Evolutionary conservation across 30 jellyfish, hydroid and myxozoan genomes (phyloP), one percentile per base, ranked within the genome.

Genomic region (Aurelia aurita): DNA sequence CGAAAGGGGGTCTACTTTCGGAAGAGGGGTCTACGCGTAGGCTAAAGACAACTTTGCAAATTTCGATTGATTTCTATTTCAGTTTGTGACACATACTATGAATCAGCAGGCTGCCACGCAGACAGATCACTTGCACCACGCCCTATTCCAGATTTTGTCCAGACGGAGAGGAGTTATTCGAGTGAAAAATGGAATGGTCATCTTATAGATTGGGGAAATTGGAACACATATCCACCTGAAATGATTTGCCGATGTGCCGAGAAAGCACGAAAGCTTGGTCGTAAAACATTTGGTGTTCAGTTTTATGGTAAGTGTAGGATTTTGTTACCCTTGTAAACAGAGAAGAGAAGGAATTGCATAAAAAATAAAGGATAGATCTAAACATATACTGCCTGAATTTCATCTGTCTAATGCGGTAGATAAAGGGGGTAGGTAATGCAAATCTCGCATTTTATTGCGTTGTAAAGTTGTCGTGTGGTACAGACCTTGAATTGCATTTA

Each of bases 161-260:
- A 69, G 60, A 88, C 72, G 22, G 96, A 88, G 53, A 53, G 96
- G 46, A 87, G 74, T 70, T 69, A 69, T 35, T n/a, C 89, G 0
- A 21, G 27, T 13, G 20, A 47, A 2, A 79, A 70, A 62, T 88
- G 93, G 93, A 77, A 78, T 53, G 92, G 88, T 12, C 27, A 57
- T 4, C 58, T 66, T 26, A 80, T 88, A 51, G 88, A 69, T 25
- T 88, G 96, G 96, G 28, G 18, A 22, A 54, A 80, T 18, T 88
- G 96, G 96, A 51, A 88, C 79, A 54, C 12, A 2, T 88, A 88
- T 53, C 5, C 85, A n/a, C 96, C 92, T 28, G 34, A 66, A 35
- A 67, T 88, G 92, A 78, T 88, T 19, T 88, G 96, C 58, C 47
- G 96, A 32, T 88, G 96, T 72, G 96, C 96, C 13, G 58, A 70